These are phyloP conservation scores for Eleginops maclovinus DNA, from an alignment of 2,113 vertebrate species.

Conservation along the genomic window DNA sequence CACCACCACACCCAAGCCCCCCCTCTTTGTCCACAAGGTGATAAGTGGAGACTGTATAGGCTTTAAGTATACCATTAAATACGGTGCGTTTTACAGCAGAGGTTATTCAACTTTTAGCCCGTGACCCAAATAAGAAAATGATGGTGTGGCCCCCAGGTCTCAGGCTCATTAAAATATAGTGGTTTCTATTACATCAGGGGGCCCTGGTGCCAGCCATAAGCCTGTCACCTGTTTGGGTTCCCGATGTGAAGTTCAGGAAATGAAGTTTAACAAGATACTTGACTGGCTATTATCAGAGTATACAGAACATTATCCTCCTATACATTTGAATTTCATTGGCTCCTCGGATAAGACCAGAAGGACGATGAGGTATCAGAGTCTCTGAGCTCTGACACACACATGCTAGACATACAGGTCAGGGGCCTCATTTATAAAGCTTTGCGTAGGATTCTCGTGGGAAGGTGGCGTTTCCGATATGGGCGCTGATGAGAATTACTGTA, in stretches of 20 bases:
- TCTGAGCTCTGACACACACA: not conserved
- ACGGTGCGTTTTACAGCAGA: conserved; percentile 45
- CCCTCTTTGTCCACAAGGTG: conserved; percentile 39
- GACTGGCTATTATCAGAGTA: conserved; percentile 39
- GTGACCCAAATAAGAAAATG: conserved; percentile 65
- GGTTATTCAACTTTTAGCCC: conserved; percentile 60
- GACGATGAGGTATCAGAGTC: conserved; percentile 14
- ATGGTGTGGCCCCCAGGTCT: conserved; percentile 64
- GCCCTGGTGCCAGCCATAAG: conserved; percentile 33
- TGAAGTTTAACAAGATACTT: conserved; percentile 57
- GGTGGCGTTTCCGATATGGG: no score
- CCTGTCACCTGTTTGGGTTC: conserved; percentile 57
- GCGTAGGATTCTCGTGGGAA: no score
- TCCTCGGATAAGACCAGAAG: conserved; percentile 30
- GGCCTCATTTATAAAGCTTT: no score
- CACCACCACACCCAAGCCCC: conserved; percentile 5
- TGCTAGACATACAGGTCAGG: no score
- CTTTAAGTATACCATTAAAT: conserved; percentile 49
- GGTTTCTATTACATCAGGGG: conserved; percentile 58
- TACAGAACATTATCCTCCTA: conserved; percentile 40
- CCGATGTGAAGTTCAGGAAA: conserved; percentile 62
- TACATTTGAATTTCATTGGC: conserved; percentile 37
- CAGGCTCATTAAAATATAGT: conserved; percentile 73
- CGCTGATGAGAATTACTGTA: no score
- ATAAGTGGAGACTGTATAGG: conserved; percentile 35